Evolutionary conservation across 2,888 invertebrate species (phyloP), one percentile per base, ranked within the genome.

Genomic region (Diarsia brunnea): DNA sequence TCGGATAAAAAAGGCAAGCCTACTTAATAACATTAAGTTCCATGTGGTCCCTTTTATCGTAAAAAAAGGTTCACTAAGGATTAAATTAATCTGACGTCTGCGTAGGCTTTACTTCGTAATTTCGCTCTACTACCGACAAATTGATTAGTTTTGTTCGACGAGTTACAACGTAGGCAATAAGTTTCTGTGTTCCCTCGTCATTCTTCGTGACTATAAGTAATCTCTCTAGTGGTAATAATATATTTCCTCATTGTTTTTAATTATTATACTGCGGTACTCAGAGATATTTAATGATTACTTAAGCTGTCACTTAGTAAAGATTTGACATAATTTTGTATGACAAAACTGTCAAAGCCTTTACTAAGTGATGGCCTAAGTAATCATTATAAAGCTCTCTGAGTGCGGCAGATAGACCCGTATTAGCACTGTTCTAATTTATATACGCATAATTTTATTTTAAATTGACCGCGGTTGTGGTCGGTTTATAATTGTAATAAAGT

Each of bases 121-220:
- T 76, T 53, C 14, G 61, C 14, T n/a, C 14, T 21, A 53, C 73
- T 73, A 81, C 51, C 64, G 58, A 73, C 65, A 64, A 38, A 58
- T 75, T 60, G 24, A 60, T 75, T 75, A 60, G 64, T 65, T 78
- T 78, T 81, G 55, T 81, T 78, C 45, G 51, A 60, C 51, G 45
- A 81, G 31, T 60, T 74, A 38, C 51, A 60, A 64, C 58, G 45
- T 47, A 70, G 31, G 49, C 45, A 1, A 31, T 31, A 31, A 65
- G 49, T 75, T 75, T 51, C 27, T 51, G 49, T 27, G 38, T 61
- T 47, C 19, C 2, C 43, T 51, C 51, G 58, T 51, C 14, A 21
- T 45, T 55, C 8, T 49, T 43, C 19, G 49, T 68, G 45, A 60
- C 53, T 43, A 21, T 27, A 68, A 55, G 45, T 38, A 38, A 7